These are phyloP conservation scores for Vombatus ursinus DNA, from an alignment of 2,113 vertebrate genomes.

Conservation along the genomic window DNA sequence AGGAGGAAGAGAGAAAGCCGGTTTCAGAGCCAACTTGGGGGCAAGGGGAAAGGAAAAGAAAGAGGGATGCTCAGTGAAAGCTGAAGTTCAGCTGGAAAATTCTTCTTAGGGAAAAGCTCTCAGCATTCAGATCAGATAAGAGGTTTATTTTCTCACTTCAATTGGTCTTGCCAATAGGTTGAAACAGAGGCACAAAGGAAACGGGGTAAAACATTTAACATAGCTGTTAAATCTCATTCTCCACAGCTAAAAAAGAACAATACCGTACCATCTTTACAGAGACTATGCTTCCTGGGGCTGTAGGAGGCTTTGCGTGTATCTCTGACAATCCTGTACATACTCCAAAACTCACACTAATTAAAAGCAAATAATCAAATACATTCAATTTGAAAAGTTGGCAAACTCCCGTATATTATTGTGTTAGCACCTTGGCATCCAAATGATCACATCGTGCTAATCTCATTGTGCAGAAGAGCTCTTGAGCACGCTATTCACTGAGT, in stretches of 20 bases:
- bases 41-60: conserved; percentile 48
- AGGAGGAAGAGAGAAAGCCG: neutral
- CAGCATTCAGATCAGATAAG: conserved; percentile 77
- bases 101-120: conserved; percentile 65
- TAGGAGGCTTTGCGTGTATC: conserved; percentile 84
- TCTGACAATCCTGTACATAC: conserved; percentile 89
- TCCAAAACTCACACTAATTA: conserved; percentile 92
- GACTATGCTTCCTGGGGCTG: conserved; percentile 79
- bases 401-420: conserved; percentile 88
- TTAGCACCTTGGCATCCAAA: conserved; percentile 90
- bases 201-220: conserved; percentile 82
- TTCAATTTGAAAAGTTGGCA: conserved; percentile 92
- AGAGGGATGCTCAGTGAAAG: conserved; percentile 22
- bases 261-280: conserved; percentile 78
- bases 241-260: conserved; percentile 86
- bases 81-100: conserved; percentile 68
- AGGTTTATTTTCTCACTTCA: conserved; percentile 80
- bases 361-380: conserved; percentile 92
- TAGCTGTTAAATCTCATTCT: conserved; percentile 87
- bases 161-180: conserved; percentile 83
- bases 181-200: conserved; percentile 83
- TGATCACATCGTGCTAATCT: conserved; percentile 85
- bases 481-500: conserved; percentile 77
- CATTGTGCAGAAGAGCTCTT: conserved; percentile 87
- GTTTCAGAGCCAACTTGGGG: neutral